phyloP scores from a whole-genome alignment of 2,797 vertebrate genomes.

The Pangasius larnaudii region DNA sequence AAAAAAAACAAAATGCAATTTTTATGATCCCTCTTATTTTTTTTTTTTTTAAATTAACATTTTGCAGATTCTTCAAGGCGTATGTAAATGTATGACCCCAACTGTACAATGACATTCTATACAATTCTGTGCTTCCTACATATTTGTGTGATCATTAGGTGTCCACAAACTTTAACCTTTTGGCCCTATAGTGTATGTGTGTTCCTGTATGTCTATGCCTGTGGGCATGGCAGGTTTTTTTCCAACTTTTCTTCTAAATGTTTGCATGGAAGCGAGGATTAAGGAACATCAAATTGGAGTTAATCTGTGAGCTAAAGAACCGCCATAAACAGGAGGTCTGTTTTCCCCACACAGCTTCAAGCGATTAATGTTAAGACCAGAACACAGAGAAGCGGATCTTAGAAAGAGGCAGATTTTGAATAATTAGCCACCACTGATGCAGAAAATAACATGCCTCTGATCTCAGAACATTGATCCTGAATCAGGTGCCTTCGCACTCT shows the following conservation, averaged over 20 bases:
- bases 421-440: constrained; percentile 27
- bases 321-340: not conserved
- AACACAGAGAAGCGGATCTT: constrained; percentile 33
- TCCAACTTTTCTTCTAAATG: not conserved
- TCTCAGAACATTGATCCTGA: constrained; percentile 7
- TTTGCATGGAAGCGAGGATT: constrained; percentile 22
- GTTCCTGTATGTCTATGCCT: not conserved
- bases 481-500: not conserved
- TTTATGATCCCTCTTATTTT: too few relatives aligned
- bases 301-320: constrained; percentile 2
- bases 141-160: too few relatives aligned
- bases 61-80: too few relatives aligned
- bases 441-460: constrained; percentile 20
- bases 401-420: constrained; percentile 27
- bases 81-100: too few relatives aligned
- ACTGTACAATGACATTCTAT: too few relatives aligned
- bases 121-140: too few relatives aligned
- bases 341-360: constrained; percentile 19
- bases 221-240: not conserved
- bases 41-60: too few relatives aligned
- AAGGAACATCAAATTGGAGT: constrained; percentile 23
- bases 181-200: not conserved
- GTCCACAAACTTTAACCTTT: not conserved
- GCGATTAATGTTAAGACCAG: constrained; percentile 43
- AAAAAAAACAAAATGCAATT: too few relatives aligned